Evolutionary conservation across 2,888 invertebrate genomes (phyloP).

Genomic region (Athalia rosae): DNA sequence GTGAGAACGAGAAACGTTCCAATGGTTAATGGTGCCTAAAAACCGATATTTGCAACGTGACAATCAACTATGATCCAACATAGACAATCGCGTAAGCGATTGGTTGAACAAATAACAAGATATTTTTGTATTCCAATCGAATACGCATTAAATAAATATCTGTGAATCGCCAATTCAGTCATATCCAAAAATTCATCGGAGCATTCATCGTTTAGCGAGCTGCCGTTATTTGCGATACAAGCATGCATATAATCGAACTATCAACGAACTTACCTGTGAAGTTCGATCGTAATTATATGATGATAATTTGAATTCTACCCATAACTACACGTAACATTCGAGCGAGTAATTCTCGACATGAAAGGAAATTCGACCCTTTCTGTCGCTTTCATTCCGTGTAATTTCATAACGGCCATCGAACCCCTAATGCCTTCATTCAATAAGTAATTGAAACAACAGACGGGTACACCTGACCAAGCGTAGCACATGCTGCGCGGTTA

Average conservation of each 20-base stretch:
- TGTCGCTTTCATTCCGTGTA: background rate
- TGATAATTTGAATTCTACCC: background rate
- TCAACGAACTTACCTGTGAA: too few species aligned
- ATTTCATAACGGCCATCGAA: background rate
- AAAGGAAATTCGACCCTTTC: background rate
- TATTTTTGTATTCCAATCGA: background rate
- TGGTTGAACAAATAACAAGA: background rate
- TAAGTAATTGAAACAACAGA: constrained; percentile 15
- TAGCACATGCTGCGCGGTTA: background rate
- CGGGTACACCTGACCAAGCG: constrained; percentile 6
- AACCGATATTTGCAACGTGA: constrained; percentile 2
- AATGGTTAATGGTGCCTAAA: constrained; percentile 21
- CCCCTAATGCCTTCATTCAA: background rate
- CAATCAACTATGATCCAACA: constrained; percentile 6
- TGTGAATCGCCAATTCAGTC: background rate
- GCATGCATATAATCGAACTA: too few species aligned
- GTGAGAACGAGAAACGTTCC: constrained; percentile 10
- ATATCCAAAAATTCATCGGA: background rate
- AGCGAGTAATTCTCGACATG: background rate
- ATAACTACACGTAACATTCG: background rate
- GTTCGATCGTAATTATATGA: too few species aligned
- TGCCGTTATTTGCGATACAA: background rate
- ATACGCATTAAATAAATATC: background rate
- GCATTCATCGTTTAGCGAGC: background rate
- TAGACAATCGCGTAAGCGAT: background rate